These are phyloP conservation scores for Oceanites oceanicus DNA, from an alignment of 2,113 vertebrate genomes.

Conservation along the genomic window DNA sequence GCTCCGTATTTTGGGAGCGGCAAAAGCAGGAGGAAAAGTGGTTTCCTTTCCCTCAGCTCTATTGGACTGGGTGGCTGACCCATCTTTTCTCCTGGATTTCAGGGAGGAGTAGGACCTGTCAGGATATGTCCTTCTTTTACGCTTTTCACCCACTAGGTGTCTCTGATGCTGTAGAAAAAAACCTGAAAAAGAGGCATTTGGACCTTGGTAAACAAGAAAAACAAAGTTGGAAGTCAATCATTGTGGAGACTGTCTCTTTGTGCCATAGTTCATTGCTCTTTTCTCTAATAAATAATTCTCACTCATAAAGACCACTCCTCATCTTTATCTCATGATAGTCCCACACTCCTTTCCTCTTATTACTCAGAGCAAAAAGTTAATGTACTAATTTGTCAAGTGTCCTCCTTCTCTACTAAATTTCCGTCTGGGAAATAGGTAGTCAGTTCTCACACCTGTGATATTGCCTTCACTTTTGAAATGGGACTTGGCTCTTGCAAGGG, in stretches of 20 bases:
- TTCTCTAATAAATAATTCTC: not conserved
- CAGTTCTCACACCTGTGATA: not conserved
- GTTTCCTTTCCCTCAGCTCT: not conserved
- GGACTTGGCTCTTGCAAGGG: not conserved
- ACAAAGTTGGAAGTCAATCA: not conserved
- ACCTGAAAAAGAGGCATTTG: not conserved
- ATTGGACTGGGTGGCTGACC: not conserved
- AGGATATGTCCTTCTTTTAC: not conserved
- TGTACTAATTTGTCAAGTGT: not conserved
- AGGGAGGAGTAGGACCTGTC: not conserved
- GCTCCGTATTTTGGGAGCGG: not conserved
- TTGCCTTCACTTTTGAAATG: not conserved
- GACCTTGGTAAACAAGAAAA: not conserved
- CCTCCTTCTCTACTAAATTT: not conserved
- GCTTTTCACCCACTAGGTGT: slow-evolving; percentile 32
- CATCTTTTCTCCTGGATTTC: not conserved
- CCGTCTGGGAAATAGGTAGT: not conserved
- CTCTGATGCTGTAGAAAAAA: slow-evolving; percentile 23
- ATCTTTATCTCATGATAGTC: not conserved
- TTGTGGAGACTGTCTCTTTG: not conserved
- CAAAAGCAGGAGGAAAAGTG: not conserved
- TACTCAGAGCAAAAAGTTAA: not conserved
- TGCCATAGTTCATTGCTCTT: not conserved
- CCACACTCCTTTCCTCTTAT: not conserved
- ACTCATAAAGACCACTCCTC: not conserved